A percentile compares a stretch with the other conserved stretches of the same genome.
Conservation (phyloP, 2,797 vertebrate species). For the Geotrypetes seraphini region DNA sequence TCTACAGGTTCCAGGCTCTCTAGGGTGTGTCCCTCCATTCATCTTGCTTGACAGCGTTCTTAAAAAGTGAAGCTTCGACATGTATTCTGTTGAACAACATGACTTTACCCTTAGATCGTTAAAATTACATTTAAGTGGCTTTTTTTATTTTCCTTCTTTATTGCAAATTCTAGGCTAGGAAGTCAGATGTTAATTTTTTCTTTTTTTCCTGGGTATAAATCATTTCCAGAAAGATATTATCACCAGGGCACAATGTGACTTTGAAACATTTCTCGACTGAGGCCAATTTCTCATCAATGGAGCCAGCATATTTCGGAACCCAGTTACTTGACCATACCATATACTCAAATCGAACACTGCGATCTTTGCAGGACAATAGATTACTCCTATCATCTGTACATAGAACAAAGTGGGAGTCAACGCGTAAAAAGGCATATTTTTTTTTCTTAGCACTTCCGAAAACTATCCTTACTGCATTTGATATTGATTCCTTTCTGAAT, state of each 20-base stretch:
- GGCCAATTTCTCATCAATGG: no score
- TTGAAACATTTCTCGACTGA: conserved; percentile 18
- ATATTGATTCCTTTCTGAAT: no score
- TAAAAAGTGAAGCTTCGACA: conserved; percentile 36
- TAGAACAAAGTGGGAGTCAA: no score
- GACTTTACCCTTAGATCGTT: conserved; percentile 22
- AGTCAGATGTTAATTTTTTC: neutral
- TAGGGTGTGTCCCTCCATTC: conserved; percentile 36
- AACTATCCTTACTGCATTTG: no score
- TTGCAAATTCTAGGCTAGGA: conserved; percentile 2
- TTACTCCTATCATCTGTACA: no score
- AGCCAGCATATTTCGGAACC: no score
- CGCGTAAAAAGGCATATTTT: no score
- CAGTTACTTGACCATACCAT: no score
- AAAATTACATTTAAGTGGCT: conserved; percentile 20
- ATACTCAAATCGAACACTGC: no score
- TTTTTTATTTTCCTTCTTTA: neutral
- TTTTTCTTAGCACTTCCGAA: no score
- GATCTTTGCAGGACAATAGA: no score
- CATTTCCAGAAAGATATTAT: neutral
- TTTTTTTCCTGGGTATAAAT: neutral
- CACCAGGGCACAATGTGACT: neutral
- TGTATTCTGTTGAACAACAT: conserved; percentile 30
- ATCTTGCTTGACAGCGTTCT: conserved; percentile 37
- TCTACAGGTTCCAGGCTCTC: conserved; percentile 22